Evolutionary conservation across 2,797 vertebrate genomes (phyloP).

Genomic region (Anabas testudineus): DNA sequence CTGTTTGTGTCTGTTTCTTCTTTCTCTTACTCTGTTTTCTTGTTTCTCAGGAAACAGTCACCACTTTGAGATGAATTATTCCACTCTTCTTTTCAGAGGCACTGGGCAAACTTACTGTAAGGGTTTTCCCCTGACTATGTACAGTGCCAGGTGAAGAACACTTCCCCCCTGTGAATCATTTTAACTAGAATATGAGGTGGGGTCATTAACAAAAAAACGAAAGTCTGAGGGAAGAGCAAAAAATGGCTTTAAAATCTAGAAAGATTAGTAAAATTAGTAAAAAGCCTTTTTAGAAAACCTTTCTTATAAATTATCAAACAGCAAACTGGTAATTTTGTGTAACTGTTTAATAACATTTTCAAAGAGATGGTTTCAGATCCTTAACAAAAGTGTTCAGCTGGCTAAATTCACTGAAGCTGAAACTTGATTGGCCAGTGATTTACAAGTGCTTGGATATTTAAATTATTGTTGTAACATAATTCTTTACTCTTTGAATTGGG

Average conservation of each 20-base stretch:
- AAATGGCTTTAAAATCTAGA: not conserved
- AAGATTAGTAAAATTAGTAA: not conserved
- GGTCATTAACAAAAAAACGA: not conserved
- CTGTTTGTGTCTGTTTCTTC: slow-evolving; percentile 29
- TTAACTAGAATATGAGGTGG: slow-evolving; percentile 10
- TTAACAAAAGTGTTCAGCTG: not conserved
- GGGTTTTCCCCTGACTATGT: slow-evolving; percentile 54
- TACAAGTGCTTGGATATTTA: too few relatives aligned
- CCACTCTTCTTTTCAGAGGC: slow-evolving; percentile 49
- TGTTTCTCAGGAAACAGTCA: slow-evolving; percentile 62
- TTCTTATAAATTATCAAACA: not conserved
- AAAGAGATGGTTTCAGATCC: not conserved
- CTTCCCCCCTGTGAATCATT: slow-evolving; percentile 14
- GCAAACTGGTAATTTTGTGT: not conserved
- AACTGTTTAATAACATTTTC: not conserved
- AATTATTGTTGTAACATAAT: too few relatives aligned
- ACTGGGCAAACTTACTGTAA: slow-evolving; percentile 32
- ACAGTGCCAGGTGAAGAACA: slow-evolving; percentile 23
- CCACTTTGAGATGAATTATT: slow-evolving; percentile 64
- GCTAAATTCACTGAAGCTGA: not conserved
- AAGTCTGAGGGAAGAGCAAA: not conserved
- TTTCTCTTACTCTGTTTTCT: slow-evolving; percentile 38
- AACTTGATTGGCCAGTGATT: not conserved
- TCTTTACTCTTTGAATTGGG: too few relatives aligned
- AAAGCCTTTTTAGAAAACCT: not conserved